Base-by-base conservation (phyloP, 2,797 vertebrate species). In the Myotis pilosus region DNA sequence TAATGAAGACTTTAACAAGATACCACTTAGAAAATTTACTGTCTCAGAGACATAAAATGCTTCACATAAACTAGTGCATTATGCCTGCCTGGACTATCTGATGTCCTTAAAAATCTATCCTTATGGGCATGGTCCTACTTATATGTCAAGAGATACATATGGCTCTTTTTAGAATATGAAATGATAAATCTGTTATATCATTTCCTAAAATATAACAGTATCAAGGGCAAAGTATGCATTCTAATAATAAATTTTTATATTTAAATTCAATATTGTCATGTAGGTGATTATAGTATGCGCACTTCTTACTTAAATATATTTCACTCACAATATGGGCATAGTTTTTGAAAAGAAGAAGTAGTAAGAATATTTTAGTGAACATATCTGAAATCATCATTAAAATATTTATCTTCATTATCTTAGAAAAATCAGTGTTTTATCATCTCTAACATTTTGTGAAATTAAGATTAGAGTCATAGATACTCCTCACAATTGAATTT, bases 1-100 rank as follows among this genome's bases (percentile, higher is more conserved):
- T 87, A 82, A 81, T 87, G 91, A 93, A 57, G 53, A 82, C 22
- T 60, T 91, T 69, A 92, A 74, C 38, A 94, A 92, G 90, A 91
- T 49, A 28, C 20, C 25, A 91, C 71, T 94, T 92, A 66, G 72
- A 62, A 95, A 96, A 90, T 83, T 57, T 87, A 74, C n/a, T 47
- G 3, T 74, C 68, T 93, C 55, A 88, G 55, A 94, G 72, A 82
- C 68, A 38, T 84, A 62, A 71, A 57, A 44, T 62, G 10, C 47
- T 20, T 94, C 44, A 85, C 8, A 60, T 28, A 69, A 47, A 89
- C 15, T 64, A 66, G 19, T 36, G 15, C 6, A 41, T 81, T 87
- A 36, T 80, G 25, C n/a, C 75, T 85, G 41, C n/a, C 60, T 86
- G 20, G 8, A 88, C 6, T 93, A 38, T 25, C 72, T 71, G 25